Evolutionary conservation across 2,113 vertebrate species (phyloP).

Genomic region (Gila orcuttii): DNA sequence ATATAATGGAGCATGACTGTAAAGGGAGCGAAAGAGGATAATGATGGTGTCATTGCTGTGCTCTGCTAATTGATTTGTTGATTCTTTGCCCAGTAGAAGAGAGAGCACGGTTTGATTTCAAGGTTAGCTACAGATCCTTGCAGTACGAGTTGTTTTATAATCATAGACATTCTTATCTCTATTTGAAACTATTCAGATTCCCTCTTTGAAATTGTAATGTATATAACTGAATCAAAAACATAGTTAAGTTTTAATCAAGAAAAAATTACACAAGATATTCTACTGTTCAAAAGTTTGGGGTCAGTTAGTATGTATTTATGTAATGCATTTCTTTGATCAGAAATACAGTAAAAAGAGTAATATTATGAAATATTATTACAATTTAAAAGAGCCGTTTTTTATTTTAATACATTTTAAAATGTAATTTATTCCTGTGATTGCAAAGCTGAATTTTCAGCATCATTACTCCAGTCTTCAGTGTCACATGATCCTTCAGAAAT

Average conservation of each 20-base stretch:
- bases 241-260: background rate
- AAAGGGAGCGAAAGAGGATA: constrained; percentile 47
- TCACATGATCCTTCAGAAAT: no score
- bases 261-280: background rate
- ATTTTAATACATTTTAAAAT: background rate
- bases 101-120: background rate
- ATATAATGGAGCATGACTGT: constrained; percentile 25
- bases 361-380: background rate
- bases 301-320: background rate
- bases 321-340: background rate
- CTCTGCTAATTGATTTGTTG: constrained; percentile 48
- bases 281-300: background rate
- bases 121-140: background rate
- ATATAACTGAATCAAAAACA: background rate
- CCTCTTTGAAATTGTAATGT: background rate
- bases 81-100: constrained; percentile 40
- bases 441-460: background rate
- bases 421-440: background rate
- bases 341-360: background rate
- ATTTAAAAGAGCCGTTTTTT: background rate
- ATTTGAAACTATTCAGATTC: background rate
- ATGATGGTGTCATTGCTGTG: constrained; percentile 37
- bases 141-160: background rate
- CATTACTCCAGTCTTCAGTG: background rate
- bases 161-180: background rate